Evolutionary conservation across 2,113 vertebrate genomes (phyloP), one percentile per base, ranked within the genome.

Genomic region (Morphnarchus princeps): DNA sequence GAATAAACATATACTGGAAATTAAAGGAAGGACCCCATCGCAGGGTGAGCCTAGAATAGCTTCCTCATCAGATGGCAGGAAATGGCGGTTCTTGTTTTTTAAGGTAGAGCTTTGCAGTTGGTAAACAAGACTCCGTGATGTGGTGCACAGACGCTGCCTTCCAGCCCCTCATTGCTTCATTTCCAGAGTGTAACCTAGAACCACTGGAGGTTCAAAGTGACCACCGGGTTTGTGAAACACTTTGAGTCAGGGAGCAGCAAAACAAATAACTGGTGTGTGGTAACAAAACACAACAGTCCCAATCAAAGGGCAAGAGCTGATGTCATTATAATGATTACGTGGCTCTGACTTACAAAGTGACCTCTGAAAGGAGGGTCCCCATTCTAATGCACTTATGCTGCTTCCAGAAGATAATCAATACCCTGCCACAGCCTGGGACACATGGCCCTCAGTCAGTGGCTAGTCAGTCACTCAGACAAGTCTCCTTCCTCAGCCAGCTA

Each of bases 1-100:
- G 54, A 85, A 90, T 88, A 97, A 96, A 96, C 67, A 93, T 50
- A 74, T 26, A 49, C 81, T 96, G 91, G 73, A 91, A 91, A 94
- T 94, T 54, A 93, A 95, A 96, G 96, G 96, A 97, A 97, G 93
- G 87, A 72, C 85, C 96, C 92, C 62, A 5, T 69, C 73, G 93
- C 71, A 90, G 50, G 50, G 54, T 43, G 66, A 94, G 95, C 90
- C 93, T 96, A 78, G 93, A 94, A 96, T 92, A 96, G 93, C 70
- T 79, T 91, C 95, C 93, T 81, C 36, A 3, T 82, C 93, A 94
- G 81, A 82, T 49, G 2, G 58, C 84, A 85, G 96, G 92, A 91
- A 96, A 66, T 0, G 0, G 71, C 66, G 43, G n/a, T 72, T 93
- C 85, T 93, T 96, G 74, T 65, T 77, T 92, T 90, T 20, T 40